Conservation (phyloP, 2,888 invertebrate species). For the Rhogogaster chlorosoma region DNA sequence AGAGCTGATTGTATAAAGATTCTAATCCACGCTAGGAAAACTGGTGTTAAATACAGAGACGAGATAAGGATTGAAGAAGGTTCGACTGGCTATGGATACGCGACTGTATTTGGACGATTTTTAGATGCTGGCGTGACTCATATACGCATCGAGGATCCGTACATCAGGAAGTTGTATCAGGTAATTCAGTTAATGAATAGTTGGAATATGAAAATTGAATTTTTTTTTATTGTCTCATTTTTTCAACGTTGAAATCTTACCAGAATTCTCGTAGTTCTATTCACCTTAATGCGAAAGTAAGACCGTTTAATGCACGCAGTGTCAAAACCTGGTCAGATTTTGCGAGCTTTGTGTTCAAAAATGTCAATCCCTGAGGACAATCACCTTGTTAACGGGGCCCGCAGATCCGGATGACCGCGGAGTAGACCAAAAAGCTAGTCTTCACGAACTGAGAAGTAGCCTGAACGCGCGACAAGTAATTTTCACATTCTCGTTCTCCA, state of each 20-base stretch:
- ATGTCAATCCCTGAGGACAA: slow-evolving; percentile 82
- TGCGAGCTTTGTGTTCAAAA: slow-evolving; percentile 88
- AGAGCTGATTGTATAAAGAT: not conserved
- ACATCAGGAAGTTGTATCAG: not conserved
- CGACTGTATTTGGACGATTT: not conserved
- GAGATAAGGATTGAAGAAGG: not conserved
- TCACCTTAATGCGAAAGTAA: not conserved
- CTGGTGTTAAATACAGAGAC: not conserved
- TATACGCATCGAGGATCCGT: not conserved
- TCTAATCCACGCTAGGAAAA: not conserved
- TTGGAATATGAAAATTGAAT: not conserved
- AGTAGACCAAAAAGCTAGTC: slow-evolving; percentile 81
- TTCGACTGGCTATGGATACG: not conserved
- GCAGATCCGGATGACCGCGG: slow-evolving; percentile 78
- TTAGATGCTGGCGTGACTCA: not conserved
- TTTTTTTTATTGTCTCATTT: not conserved
- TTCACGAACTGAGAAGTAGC: slow-evolving; percentile 82
- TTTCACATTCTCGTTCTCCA: slow-evolving; percentile 84
- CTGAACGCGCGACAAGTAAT: slow-evolving; percentile 82
- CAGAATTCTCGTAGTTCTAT: not conserved
- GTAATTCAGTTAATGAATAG: not conserved
- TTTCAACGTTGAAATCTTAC: not conserved
- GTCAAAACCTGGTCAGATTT: slow-evolving; percentile 91
- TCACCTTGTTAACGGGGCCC: slow-evolving; percentile 83
- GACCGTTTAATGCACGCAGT: slow-evolving; percentile 78